These are phyloP conservation scores for Heliconius hewitsoni DNA, from an alignment of 1,140 invertebrate species.

Conservation along the genomic window DNA sequence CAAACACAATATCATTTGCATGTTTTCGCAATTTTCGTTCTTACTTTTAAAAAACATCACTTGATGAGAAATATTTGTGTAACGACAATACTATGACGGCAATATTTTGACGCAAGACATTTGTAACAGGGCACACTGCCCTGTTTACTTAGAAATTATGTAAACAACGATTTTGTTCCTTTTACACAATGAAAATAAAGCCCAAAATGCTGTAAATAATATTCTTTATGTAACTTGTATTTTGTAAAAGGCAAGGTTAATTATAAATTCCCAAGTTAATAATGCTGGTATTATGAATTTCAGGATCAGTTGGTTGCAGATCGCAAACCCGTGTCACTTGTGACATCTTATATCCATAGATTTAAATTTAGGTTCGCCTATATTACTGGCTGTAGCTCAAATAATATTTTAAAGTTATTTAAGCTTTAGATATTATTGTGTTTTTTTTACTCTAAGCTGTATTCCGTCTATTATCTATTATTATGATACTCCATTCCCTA, in stretches of 20 bases:
- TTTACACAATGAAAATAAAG: not conserved
- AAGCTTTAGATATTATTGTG: not conserved
- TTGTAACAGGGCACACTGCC: not conserved
- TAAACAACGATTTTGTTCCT: not conserved
- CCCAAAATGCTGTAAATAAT: not conserved
- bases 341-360: conserved; percentile 4
- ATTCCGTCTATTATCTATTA: too few relatives aligned
- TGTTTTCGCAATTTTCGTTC: not conserved
- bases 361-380: not conserved
- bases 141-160: not conserved
- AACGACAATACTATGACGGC: conserved; percentile 9
- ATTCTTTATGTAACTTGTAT: not conserved
- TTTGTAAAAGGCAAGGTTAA: conserved; percentile 14
- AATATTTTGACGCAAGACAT: conserved; percentile 3
- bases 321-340: conserved; percentile 21
- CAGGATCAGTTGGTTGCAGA: conserved; percentile 16
- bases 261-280: conserved; percentile 27
- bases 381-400: not conserved
- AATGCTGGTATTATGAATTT: conserved; percentile 19
- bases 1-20: not conserved
- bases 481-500: too few relatives aligned
- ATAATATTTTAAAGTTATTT: not conserved
- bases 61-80: conserved; percentile 23
- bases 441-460: not conserved
- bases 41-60: conserved; percentile 1